A percentile compares a stretch with the other conserved stretches of the same genome.
phyloP scores from a whole-genome alignment of 2,113 vertebrate genomes.

The Carassius auratus region DNA sequence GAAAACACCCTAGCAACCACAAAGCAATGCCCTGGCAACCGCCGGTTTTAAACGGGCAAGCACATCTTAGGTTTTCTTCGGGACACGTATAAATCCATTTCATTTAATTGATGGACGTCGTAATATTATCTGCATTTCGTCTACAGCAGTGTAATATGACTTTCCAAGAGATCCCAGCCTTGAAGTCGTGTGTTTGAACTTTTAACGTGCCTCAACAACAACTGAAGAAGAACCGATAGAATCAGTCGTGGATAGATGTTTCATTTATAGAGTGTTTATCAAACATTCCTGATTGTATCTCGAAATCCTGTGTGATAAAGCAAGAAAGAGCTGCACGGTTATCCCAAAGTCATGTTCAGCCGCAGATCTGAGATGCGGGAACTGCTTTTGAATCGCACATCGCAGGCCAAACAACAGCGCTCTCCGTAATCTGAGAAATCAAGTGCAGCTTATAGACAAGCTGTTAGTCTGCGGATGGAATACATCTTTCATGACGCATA shows the following conservation, averaged over 20 bases:
- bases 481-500: conserved; percentile 42
- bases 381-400: background rate
- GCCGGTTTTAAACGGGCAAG: background rate
- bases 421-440: conserved; percentile 35
- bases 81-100: background rate
- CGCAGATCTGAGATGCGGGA: conserved; percentile 2
- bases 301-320: conserved; percentile 37
- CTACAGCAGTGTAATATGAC: background rate
- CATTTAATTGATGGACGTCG: background rate
- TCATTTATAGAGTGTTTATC: conserved; percentile 31
- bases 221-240: background rate
- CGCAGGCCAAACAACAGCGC: conserved; percentile 14
- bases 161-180: background rate
- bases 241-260: background rate
- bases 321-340: background rate
- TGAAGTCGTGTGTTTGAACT: background rate
- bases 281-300: conserved; percentile 34
- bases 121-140: background rate
- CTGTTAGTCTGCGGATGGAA: conserved; percentile 5
- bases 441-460: background rate
- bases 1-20: background rate
- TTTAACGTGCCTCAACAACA: conserved; percentile 2
- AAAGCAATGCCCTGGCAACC: background rate
- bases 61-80: background rate
- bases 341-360: background rate